Evolutionary conservation across 2,888 invertebrate genomes (phyloP), one percentile per base, ranked within the genome.

Genomic region (Sminthurinus aureus): DNA sequence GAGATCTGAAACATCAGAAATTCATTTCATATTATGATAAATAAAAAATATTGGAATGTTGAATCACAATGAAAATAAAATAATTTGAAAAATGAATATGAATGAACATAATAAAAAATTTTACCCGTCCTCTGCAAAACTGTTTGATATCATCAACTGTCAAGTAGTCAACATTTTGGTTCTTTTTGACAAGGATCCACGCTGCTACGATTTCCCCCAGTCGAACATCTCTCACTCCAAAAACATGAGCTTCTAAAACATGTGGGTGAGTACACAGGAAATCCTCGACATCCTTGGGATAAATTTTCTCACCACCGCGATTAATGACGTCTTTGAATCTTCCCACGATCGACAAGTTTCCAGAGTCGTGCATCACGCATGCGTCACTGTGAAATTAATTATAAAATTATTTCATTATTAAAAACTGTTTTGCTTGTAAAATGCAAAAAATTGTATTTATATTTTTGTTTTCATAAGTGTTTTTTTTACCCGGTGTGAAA

Each of bases 231-330:
- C 75, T 64, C 13, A 81, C 58, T 13, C 95, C 96, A 84, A 95
- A 91, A 0, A 94, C 93, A 90, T 95, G 94, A 73, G 93, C 94
- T 89, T 96, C 95, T n/a, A 93, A 89, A 73, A 96, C 91, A 88
- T 92, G 92, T 0, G 95, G 94, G 91, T 96, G 95, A 0, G 93
- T 93, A 89, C 93, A 93, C n/a, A 96, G 90, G 77, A 94, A 91
- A 85, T 95, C 93, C 90, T 96, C 96, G 24, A 96, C 93, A 91
- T 96, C 92, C 58, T 93, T 93, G 0, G 96, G 96, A 86, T 94
- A 95, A 83, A 96, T 94, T 89, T 96, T 96, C 90, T 96, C 95
- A 50, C 96, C 96, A 0, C 96, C 96, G 84, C 95, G 91, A 69
- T 95, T 94, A 64, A 96, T 93, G 91, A 96, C 93, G 86, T 96